Base-by-base conservation (phyloP, 2,888 invertebrate species). In the Mythimna pallens region DNA sequence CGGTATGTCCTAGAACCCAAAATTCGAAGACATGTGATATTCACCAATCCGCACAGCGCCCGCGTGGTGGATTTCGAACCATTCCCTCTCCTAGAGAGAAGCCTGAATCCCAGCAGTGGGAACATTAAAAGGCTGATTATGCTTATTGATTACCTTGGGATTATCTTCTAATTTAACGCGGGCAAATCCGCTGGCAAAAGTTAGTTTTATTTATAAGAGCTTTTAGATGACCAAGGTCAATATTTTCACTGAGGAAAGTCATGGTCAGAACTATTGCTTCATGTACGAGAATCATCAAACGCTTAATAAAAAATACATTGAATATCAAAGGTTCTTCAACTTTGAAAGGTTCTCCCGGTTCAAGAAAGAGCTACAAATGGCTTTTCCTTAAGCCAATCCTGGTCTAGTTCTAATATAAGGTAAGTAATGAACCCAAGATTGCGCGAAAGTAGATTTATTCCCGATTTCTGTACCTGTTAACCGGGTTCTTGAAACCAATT, bases 401-500 rank as follows among this genome's bases (percentile, higher is more conserved):
- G 57, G 62, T 73, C 58, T 65, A 50, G 65, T 61, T 43, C 47
- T 83, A 73, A 81, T 70, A 43, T 67, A 52, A 74, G 57, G 74
- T 83, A 70, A 84, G 77, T 84, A 82, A 82, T 77, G 70, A 77
- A 71, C 47, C 59, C 57, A 25, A 67, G 59, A 61, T 64, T 61
- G 62, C 58, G 76, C 25, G 57, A 52, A 69, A 71, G 54, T 61
- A 74, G 83, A 85, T 83, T 85, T 85, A 83, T 80, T 57, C 65
- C 40, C 73, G 64, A 65, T 58, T 80, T 70, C 65, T 63, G 58
- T 74, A 70, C 62, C 82, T 74, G 70, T 80, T 80, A 76, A 74
- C 64, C 59, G 65, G 63, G 62, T 58, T 63, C 73, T 83, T 72
- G 66, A 76, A 85, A 85, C 82, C 83, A 83, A 83, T 80, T 80